phyloP scores from a whole-genome alignment of 2,888 invertebrate genomes.

The Cloeon dipterum region DNA sequence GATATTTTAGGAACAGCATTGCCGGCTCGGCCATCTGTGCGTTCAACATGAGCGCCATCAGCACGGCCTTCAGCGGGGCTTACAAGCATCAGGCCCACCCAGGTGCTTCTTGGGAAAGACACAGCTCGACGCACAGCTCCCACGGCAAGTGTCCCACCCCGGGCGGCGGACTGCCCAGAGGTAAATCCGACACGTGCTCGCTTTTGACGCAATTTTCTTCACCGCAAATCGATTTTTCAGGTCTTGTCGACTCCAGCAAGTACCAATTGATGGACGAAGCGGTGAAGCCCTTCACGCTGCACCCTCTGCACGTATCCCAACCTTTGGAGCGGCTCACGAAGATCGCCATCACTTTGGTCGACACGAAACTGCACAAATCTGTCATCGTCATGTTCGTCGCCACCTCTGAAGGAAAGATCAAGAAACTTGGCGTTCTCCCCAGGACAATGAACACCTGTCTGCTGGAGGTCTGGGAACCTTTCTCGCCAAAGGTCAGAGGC shows the following conservation, averaged over 20 bases:
- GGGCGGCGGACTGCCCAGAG: not conserved
- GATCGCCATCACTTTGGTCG: slow-evolving; percentile 59
- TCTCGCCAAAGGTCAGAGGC: slow-evolving; percentile 12
- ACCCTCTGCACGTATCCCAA: slow-evolving; percentile 40
- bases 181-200: not conserved
- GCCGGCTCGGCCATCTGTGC: slow-evolving; percentile 81
- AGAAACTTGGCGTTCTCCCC: slow-evolving; percentile 59
- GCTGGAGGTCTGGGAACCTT: slow-evolving; percentile 61
- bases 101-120: slow-evolving; percentile 53
- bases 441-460: slow-evolving; percentile 48
- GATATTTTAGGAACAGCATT: slow-evolving; percentile 50
- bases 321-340: slow-evolving; percentile 46
- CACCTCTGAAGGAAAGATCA: slow-evolving; percentile 46
- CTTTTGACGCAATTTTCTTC: too few relatives aligned
- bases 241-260: slow-evolving; percentile 19
- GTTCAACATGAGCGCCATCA: slow-evolving; percentile 62
- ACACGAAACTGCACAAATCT: slow-evolving; percentile 36
- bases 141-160: not conserved
- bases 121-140: slow-evolving; percentile 22
- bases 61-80: slow-evolving; percentile 59
- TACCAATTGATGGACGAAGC: slow-evolving; percentile 78
- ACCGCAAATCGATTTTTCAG: not conserved
- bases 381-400: slow-evolving; percentile 64
- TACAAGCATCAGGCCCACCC: slow-evolving; percentile 64
- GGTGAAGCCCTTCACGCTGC: slow-evolving; percentile 45